Conservation (phyloP, 2,113 vertebrate species). For the Paradoxurus hermaphroditus region DNA sequence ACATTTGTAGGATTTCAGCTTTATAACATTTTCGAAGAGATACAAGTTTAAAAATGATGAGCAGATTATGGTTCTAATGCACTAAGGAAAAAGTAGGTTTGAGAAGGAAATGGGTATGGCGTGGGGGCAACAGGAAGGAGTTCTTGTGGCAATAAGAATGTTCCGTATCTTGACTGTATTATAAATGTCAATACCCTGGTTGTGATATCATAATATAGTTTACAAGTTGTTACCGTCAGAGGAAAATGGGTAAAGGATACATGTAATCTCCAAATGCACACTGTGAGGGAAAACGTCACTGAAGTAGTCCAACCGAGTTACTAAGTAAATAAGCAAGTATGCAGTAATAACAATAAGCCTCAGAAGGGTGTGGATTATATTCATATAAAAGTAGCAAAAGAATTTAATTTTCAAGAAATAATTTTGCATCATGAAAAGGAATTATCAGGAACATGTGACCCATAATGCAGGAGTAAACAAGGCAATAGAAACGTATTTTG, state of each 20-base stretch:
- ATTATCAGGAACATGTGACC: neutral
- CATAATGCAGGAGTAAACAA: neutral
- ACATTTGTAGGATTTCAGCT: neutral
- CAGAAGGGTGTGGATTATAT: neutral
- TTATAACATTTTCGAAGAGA: neutral
- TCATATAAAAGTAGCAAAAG: neutral
- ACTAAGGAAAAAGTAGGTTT: neutral
- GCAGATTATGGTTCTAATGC: neutral
- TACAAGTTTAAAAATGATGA: neutral
- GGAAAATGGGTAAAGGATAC: neutral
- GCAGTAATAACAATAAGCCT: neutral
- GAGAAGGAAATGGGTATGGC: neutral
- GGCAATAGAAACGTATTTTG: neutral
- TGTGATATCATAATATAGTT: neutral
- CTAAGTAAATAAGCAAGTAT: neutral
- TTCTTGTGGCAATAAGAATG: neutral
- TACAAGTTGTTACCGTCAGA: neutral
- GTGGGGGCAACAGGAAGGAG: neutral
- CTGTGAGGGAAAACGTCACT: neutral
- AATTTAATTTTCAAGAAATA: neutral
- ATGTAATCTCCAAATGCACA: neutral
- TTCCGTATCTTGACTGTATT: neutral
- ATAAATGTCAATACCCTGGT: neutral
- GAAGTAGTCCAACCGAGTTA: neutral
- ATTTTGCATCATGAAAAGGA: neutral